Evolutionary conservation across 2,797 vertebrate genomes (phyloP).

Genomic region (Megaceryle alcyon): DNA sequence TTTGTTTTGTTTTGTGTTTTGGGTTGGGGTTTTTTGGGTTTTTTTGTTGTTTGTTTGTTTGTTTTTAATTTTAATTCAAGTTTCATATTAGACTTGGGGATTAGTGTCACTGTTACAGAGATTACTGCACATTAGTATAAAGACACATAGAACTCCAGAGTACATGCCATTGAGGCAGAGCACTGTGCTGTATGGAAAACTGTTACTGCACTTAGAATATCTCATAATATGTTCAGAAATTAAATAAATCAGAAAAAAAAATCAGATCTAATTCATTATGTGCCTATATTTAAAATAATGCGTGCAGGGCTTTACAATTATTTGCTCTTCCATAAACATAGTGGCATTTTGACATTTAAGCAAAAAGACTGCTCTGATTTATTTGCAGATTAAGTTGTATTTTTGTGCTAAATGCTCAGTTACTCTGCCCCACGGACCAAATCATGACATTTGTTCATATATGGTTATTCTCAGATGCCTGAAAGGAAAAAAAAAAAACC

Average conservation of each 20-base stretch:
- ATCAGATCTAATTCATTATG: neutral
- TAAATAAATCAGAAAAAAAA: neutral
- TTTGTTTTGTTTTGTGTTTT: no score
- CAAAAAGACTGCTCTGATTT: constrained; percentile 48
- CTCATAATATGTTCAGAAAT: constrained; percentile 25
- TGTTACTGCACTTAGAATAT: neutral
- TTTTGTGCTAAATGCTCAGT: constrained; percentile 49
- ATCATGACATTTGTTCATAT: constrained; percentile 68
- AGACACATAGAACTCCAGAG: constrained; percentile 28
- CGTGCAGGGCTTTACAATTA: neutral
- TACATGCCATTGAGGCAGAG: neutral
- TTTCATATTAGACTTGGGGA: constrained; percentile 16
- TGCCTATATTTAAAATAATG: constrained; percentile 14
- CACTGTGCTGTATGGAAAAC: constrained; percentile 7
- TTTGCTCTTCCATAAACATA: neutral
- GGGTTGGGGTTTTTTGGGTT: no score
- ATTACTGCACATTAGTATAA: constrained; percentile 32
- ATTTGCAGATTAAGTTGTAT: constrained; percentile 50
- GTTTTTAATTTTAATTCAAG: neutral
- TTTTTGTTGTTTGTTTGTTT: no score
- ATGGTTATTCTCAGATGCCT: constrained; percentile 53
- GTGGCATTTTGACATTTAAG: constrained; percentile 27
- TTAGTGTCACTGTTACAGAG: constrained; percentile 12
- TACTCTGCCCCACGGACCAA: constrained; percentile 17
- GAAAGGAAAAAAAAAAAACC: neutral